Conservation (phyloP, 2,113 vertebrate species). For the Amphiprion percula region DNA sequence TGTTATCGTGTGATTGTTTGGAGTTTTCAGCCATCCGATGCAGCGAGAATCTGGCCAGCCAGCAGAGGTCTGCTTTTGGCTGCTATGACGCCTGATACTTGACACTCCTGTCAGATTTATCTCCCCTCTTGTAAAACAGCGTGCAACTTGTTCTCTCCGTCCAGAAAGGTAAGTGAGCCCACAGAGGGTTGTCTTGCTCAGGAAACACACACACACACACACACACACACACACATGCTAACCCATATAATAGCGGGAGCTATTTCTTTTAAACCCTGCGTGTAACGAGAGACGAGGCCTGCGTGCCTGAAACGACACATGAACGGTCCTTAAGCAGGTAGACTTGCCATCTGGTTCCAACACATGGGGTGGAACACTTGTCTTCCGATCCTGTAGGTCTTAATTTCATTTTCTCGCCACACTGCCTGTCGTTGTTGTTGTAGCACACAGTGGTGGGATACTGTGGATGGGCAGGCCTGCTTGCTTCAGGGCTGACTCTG, state of each 20-base stretch:
- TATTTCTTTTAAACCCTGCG: slow-evolving; percentile 44
- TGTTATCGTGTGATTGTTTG: slow-evolving; percentile 69
- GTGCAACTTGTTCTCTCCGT: slow-evolving; percentile 72
- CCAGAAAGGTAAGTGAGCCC: slow-evolving; percentile 68
- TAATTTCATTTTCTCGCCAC: slow-evolving; percentile 36
- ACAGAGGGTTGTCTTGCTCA: slow-evolving; percentile 45
- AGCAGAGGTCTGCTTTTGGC: slow-evolving; percentile 68
- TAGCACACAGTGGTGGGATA: slow-evolving; percentile 2
- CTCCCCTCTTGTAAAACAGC: slow-evolving; percentile 78
- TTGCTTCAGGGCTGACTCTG: background rate
- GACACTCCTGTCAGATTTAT: slow-evolving; percentile 71
- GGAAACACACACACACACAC: slow-evolving; percentile 51
- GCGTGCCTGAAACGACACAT: slow-evolving; percentile 45
- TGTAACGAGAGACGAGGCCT: slow-evolving; percentile 61
- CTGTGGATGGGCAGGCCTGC: background rate
- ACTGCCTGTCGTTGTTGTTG: slow-evolving; percentile 11
- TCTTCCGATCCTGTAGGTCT: slow-evolving; percentile 34
- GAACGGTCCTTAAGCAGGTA: slow-evolving; percentile 54
- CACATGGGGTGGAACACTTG: slow-evolving; percentile 53
- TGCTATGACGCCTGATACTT: slow-evolving; percentile 69
- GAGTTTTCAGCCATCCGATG: slow-evolving; percentile 66
- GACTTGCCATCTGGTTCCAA: slow-evolving; percentile 70
- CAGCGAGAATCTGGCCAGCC: slow-evolving; percentile 69
- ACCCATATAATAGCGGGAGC: slow-evolving; percentile 45
- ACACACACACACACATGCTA: slow-evolving; percentile 39